phyloP scores from a whole-genome alignment of 2,113 vertebrate genomes.

The Paralichthys olivaceus region DNA sequence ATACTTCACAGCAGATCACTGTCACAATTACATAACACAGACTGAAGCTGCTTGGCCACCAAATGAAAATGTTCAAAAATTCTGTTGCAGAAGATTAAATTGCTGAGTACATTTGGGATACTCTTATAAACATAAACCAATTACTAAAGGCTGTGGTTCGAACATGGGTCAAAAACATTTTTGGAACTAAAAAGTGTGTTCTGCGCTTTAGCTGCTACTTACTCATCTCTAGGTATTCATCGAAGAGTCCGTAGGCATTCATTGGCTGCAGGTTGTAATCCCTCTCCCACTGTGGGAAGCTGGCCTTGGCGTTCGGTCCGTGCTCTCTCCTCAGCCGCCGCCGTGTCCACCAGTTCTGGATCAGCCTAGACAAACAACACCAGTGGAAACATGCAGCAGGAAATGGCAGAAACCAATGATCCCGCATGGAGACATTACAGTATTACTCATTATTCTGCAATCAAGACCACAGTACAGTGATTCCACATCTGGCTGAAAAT shows the following conservation, averaged over 20 bases:
- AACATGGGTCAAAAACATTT: too few relatives aligned
- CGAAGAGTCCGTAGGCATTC: constrained; percentile 95
- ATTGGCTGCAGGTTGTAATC: constrained; percentile 95
- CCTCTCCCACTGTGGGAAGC: constrained; percentile 93
- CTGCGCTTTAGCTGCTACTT: constrained; percentile 55
- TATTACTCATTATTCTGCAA: neutral
- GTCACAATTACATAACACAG: constrained; percentile 40
- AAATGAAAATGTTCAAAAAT: constrained; percentile 10
- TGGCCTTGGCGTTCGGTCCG: constrained; percentile 82
- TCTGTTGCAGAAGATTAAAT: constrained; percentile 36
- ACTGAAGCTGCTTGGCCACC: constrained; percentile 1
- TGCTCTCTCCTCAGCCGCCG: constrained; percentile 87
- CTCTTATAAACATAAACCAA: neutral
- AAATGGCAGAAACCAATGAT: neutral
- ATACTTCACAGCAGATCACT: constrained; percentile 19
- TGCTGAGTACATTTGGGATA: neutral
- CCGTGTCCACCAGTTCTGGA: constrained; percentile 95
- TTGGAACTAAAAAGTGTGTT: neutral
- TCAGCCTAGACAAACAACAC: constrained; percentile 79
- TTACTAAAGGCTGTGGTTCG: constrained; percentile 5
- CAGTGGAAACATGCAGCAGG: neutral
- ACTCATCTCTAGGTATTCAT: constrained; percentile 99
- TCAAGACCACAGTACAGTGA: neutral
- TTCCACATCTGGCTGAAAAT: neutral
- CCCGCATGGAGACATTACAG: too few relatives aligned